A percentile compares a stretch with the other conserved stretches of the same genome.
phyloP scores from a whole-genome alignment of 2,113 vertebrate genomes.

The Elaphurus davidianus region DNA sequence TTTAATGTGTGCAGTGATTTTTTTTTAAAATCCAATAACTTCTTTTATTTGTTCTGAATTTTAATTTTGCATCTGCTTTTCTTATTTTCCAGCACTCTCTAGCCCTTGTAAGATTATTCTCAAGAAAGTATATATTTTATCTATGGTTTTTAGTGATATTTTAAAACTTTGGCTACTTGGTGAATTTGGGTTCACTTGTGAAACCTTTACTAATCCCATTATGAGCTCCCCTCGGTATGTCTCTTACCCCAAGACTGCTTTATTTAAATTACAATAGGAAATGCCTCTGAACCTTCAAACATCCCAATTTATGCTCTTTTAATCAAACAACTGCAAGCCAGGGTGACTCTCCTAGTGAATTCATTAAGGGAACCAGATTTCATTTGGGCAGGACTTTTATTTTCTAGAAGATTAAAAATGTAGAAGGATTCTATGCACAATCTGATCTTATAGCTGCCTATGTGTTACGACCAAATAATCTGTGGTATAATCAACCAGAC shows the following conservation, averaged over 20 bases:
- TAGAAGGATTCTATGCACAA: not conserved
- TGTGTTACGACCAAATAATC: not conserved
- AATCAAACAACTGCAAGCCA: conserved; percentile 35
- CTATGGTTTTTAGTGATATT: not conserved
- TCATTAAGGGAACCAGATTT: conserved; percentile 28
- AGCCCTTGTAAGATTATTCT: not conserved
- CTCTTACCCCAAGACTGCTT: not conserved
- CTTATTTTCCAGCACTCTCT: conserved; percentile 16
- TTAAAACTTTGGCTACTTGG: conserved; percentile 30
- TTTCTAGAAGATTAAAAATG: conserved; percentile 32
- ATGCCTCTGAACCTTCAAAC: conserved; percentile 38
- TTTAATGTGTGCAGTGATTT: conserved; percentile 8
- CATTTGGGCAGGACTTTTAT: conserved; percentile 19
- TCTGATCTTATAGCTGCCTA: not conserved
- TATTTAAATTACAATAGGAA: conserved; percentile 58
- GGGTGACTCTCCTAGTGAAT: not conserved
- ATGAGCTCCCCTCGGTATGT: not conserved
- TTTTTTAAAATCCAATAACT: conserved; percentile 59
- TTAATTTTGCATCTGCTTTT: conserved; percentile 25
- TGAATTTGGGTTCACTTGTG: conserved; percentile 32
- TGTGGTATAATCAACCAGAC: not conserved
- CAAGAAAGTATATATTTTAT: conserved; percentile 4
- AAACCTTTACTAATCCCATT: conserved; percentile 47
- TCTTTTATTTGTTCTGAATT: conserved; percentile 35
- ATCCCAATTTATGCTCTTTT: conserved; percentile 45